Base-by-base conservation (phyloP, 1,140 invertebrate species). In the Dryas iulia region DNA sequence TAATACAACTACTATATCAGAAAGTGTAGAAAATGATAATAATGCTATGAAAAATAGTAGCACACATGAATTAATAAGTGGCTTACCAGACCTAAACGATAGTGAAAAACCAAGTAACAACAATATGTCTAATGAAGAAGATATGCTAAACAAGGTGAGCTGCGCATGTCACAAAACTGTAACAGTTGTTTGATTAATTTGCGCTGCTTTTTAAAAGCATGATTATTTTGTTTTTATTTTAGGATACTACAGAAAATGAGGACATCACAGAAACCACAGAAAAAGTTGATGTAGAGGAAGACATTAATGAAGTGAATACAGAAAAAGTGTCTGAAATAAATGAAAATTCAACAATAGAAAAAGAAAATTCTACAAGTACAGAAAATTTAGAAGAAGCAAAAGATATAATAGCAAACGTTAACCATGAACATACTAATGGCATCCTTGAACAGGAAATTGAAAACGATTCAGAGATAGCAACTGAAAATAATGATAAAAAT, bases 181-280 rank as follows among this genome's bases (percentile, higher is more conserved):
- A 72, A 71, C 77, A 74, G 66, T 73, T 60, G 33, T 84, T 80
- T 39, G 62, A 66, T 89, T 90, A 54, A 75, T 87, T 91, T 90
- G 89, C 89, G 57, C 77, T 77, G 89, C 89, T 91, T 91, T 73
- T 84, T 79, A 63, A 74, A 75, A 78, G 82, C 78, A 91, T 91
- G 89, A 89, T 82, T 72, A 83, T 78, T 84, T 72, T 82, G 83
- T 87, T n/a, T 89, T 76, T 83, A 71, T 90, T 90, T 82, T 90
- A 91, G 88, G 87, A 74, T 33, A 39, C 47, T 8, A 73, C 66
- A 56, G 78, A 85, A 56, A 68, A 75, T 39, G 75, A 77, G 5
- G 58, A 74, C 18, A 73, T 61, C 24, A 14, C 69, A 53, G 68
- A 73, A 66, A 61, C 65, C 73, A 53, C 65, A 33, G 57, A 60